phyloP scores from a whole-genome alignment of 2,113 vertebrate species.

The Poicephalus meyeri region DNA sequence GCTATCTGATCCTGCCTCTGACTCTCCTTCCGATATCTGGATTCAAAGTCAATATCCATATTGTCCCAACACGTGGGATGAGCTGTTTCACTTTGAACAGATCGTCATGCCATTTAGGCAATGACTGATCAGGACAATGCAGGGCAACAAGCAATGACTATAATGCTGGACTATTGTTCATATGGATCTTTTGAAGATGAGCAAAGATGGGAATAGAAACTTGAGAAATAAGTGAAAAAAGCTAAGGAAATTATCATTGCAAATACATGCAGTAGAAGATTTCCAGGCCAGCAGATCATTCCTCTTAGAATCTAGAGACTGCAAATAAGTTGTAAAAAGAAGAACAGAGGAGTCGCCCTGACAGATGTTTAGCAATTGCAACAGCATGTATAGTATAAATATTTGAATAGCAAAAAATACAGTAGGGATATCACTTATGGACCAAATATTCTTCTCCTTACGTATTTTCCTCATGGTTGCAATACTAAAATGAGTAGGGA shows the following conservation, averaged over 20 bases:
- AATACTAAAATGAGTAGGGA: background rate
- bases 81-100: background rate
- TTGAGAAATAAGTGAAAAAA: background rate
- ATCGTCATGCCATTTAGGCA: background rate
- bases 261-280: background rate
- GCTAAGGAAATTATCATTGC: background rate
- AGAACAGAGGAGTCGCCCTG: rapidly evolving
- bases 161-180: background rate
- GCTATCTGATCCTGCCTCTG: background rate
- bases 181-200: background rate
- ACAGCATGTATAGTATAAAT: background rate
- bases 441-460: background rate
- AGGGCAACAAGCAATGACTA: background rate
- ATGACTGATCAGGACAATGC: background rate
- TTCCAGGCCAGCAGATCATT: background rate
- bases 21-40: background rate
- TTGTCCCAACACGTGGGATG: background rate
- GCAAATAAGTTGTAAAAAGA: background rate
- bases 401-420: background rate
- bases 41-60: background rate
- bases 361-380: background rate
- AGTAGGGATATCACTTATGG: background rate
- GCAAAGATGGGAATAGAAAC: background rate
- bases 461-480: rapidly evolving
- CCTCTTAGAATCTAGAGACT: background rate